A percentile compares a stretch with the other conserved stretches of the same genome.
These are phyloP conservation scores for Rhizoglyphus robini DNA, from an alignment of 1,140 invertebrate genomes.

Conservation along the genomic window DNA sequence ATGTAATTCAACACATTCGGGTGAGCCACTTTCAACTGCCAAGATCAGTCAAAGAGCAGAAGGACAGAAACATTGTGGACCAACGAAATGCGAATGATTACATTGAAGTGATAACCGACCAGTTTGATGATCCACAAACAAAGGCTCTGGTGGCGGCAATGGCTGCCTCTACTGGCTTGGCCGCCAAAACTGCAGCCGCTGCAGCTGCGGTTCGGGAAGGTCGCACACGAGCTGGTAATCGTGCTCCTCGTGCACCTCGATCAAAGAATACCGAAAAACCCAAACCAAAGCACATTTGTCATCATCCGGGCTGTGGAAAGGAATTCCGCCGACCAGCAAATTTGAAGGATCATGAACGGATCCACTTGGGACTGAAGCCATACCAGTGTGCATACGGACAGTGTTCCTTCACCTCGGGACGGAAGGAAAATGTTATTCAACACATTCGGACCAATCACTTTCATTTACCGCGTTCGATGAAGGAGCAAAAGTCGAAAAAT, in stretches of 20 bases:
- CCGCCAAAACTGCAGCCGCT: not conserved
- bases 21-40: not conserved
- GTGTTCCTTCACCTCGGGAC: conserved; percentile 62
- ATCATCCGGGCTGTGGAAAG: not conserved
- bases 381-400: conserved; percentile 41
- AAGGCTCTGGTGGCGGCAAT: not conserved
- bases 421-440: conserved; percentile 55
- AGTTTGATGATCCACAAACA: not conserved
- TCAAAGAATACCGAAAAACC: not conserved
- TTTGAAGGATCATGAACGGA: conserved; percentile 51
- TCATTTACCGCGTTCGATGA: not conserved
- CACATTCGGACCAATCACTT: not conserved
- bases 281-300: not conserved
- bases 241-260: not conserved
- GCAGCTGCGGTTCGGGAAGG: not conserved
- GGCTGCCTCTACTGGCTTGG: not conserved
- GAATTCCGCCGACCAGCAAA: conserved; percentile 27
- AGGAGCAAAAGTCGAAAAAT: not conserved
- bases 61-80: not conserved
- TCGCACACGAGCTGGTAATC: no score
- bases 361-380: conserved; percentile 46
- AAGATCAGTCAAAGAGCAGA: not conserved
- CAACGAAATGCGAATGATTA: not conserved
- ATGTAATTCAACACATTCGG: not conserved
- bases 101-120: not conserved